Percentiles rank a stretch among this genome's conserved stretches.
Evolutionary conservation across 1,140 invertebrate genomes (phyloP).

Genomic region (Drosophila fuyamai): DNA sequence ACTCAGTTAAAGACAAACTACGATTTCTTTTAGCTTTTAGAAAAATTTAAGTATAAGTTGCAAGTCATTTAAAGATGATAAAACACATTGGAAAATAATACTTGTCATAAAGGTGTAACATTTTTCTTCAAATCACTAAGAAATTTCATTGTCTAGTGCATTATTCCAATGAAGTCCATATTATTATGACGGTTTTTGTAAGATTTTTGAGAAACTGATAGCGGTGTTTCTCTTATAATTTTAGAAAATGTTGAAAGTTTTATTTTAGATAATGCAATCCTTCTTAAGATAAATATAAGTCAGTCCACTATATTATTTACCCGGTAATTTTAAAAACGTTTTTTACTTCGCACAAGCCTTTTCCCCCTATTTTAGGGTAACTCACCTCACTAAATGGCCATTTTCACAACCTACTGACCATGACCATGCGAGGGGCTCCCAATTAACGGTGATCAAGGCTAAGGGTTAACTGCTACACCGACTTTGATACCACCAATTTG

Average conservation of each 20-base stretch:
- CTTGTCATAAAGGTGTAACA: conserved; percentile 4
- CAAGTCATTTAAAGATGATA: neutral
- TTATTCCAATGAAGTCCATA: neutral
- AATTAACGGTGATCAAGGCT: conserved; percentile 41
- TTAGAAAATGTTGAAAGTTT: too few species aligned
- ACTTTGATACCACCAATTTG: conserved; percentile 34
- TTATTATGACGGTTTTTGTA: neutral
- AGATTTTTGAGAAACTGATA: too few species aligned
- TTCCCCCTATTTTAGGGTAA: neutral
- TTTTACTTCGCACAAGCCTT: too few species aligned
- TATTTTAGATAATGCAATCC: too few species aligned
- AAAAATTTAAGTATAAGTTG: neutral
- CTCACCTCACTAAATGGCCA: conserved; percentile 10
- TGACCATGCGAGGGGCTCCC: conserved; percentile 18
- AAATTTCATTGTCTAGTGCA: neutral
- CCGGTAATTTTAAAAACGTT: too few species aligned
- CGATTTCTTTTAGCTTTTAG: neutral
- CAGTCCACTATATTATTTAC: too few species aligned
- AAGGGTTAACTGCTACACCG: conserved; percentile 24
- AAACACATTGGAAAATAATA: neutral
- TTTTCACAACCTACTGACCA: conserved; percentile 39
- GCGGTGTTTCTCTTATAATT: too few species aligned
- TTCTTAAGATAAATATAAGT: too few species aligned
- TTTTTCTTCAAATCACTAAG: neutral
- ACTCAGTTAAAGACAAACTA: too few species aligned